Evolutionary conservation across 37 sponge, comb jelly and placozoan genomes (phyloP), one percentile per base, ranked within the genome.

Genomic region (Axinella damicornis): DNA sequence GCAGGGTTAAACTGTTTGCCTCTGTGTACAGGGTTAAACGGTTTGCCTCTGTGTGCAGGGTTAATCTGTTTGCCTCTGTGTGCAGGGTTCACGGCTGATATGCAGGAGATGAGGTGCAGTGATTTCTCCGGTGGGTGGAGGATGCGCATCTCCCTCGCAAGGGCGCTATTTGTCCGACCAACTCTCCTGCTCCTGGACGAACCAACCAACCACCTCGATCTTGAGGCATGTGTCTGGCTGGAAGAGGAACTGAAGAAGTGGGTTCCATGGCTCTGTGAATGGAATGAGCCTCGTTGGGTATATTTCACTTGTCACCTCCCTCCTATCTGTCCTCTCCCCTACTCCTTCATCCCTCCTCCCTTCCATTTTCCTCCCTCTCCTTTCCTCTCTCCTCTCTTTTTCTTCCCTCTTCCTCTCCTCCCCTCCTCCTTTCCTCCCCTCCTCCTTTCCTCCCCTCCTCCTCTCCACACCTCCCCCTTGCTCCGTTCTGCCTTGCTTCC

Each of bases 71-170:
- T 35, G 14, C 65, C 53, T 13, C 40, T 64, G 21, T 37, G 74
- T 30, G 28, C 62, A 83, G 95, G 92, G 27, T 81, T 93, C 55
- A 28, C 38, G 54, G 22, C 53, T 46, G 85, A 78, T 22, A 97
- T 97, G 98, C 92, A 91, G 84, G 74, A 92, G 69, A 82, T 33
- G 69, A 77, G 81, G 25, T 85, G 81, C 31, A 82, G 71, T 46
- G 95, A 97, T 71, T 97, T 97, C 88, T 95, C 95, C 33, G 98
- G 98, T 33, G 98, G 98, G 11, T 97, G 98, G 98, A 73, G 98
- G 34, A 97, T 97, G 98, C 30, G 98, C 46, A 75, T 97, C 2
- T 76, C 95, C 2, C 81, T 97, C 22, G 98, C 98, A 13, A 81
- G 93, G 53, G 94, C 92, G 21, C 89, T 97, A 57, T 97, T 94